phyloP scores from a whole-genome alignment of 2,797 vertebrate genomes.

The Furcifer pardalis region DNA sequence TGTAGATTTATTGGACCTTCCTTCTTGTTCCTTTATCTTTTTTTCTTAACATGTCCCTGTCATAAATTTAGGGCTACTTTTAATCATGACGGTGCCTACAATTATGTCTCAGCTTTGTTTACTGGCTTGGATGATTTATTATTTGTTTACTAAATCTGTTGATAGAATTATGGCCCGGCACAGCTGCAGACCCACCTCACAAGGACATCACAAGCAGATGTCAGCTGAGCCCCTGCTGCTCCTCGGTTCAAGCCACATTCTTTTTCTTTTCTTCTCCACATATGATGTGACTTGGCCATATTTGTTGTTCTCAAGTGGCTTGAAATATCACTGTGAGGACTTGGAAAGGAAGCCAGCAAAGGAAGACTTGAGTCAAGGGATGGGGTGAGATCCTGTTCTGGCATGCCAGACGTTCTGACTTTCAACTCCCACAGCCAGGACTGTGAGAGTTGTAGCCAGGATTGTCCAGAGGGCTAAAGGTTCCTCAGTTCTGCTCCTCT shows the following conservation, averaged over 20 bases:
- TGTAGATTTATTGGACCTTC: slow-evolving; percentile 24
- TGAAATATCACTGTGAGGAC: slow-evolving; percentile 37
- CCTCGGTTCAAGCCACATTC: slow-evolving; percentile 21
- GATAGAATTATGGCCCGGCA: slow-evolving; percentile 47
- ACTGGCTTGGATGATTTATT: slow-evolving; percentile 60
- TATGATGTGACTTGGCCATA: slow-evolving; percentile 3
- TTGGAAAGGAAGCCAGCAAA: slow-evolving; percentile 49
- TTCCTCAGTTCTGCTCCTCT: neutral
- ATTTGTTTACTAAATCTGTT: slow-evolving; percentile 54
- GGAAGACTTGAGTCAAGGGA: slow-evolving; percentile 37
- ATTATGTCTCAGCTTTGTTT: slow-evolving; percentile 54
- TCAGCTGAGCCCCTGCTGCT: slow-evolving; percentile 40
- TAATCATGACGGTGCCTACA: slow-evolving; percentile 40
- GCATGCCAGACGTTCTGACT: neutral
- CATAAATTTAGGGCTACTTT: slow-evolving; percentile 44
- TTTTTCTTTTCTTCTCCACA: neutral
- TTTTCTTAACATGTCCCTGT: neutral
- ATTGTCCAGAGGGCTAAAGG: neutral
- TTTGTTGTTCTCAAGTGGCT: slow-evolving; percentile 35
- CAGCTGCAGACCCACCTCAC: slow-evolving; percentile 38
- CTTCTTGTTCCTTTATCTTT: neutral
- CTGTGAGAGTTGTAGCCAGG: neutral
- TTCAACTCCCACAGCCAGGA: neutral
- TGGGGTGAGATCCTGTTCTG: neutral
- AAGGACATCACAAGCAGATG: slow-evolving; percentile 55